A percentile compares a stretch with the other conserved stretches of the same genome.
Conservation (phyloP, 2,797 vertebrate species). For the Argya squamiceps region DNA sequence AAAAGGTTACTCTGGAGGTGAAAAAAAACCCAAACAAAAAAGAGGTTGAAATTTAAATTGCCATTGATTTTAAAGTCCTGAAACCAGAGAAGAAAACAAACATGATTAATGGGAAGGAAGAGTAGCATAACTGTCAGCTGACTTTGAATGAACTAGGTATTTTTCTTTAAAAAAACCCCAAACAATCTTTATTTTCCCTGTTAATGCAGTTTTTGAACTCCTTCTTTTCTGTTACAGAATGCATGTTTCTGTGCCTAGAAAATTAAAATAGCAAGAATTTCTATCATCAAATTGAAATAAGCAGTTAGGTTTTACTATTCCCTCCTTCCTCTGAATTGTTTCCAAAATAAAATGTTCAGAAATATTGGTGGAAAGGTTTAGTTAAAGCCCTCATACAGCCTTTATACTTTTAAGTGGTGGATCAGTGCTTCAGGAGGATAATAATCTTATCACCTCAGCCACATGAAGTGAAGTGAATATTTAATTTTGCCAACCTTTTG, state of each 20-base stretch:
- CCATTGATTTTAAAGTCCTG: background rate
- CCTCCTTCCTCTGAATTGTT: background rate
- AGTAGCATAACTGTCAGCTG: background rate
- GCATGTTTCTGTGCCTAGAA: background rate
- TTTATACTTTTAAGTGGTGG: background rate
- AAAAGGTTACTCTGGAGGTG: rapidly evolving
- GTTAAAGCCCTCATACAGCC: background rate
- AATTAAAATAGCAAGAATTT: background rate
- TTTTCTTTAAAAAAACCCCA: background rate
- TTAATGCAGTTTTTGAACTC: background rate
- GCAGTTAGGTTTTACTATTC: background rate
- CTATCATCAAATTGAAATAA: background rate
- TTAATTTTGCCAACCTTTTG: background rate
- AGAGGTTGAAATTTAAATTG: background rate
- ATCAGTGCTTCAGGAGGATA: background rate
- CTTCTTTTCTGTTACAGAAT: background rate
- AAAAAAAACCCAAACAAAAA: too few species aligned
- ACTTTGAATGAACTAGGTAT: background rate
- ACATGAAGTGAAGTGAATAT: background rate
- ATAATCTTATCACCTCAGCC: background rate
- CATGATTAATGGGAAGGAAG: background rate
- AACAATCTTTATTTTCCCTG: background rate
- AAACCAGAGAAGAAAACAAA: background rate
- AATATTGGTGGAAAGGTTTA: background rate
- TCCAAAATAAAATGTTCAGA: background rate